Evolutionary conservation across 2,888 invertebrate genomes (phyloP).

Genomic region (Junonia oenone): DNA sequence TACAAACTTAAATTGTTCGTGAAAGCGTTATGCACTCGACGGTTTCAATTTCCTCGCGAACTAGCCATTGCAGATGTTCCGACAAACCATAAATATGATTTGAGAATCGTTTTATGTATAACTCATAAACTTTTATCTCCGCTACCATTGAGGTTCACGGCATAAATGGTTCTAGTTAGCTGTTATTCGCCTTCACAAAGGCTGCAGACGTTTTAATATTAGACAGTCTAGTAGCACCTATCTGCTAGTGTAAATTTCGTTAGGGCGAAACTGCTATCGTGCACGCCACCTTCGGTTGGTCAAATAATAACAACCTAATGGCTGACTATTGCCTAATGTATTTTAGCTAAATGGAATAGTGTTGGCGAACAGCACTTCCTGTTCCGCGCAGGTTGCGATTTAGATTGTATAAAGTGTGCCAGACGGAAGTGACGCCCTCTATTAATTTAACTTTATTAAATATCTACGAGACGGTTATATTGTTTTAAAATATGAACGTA

Average conservation of each 20-base stretch:
- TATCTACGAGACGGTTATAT: constrained; percentile 1
- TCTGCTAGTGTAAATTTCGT: constrained; percentile 68
- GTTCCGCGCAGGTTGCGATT: constrained; percentile 56
- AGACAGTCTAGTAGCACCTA: constrained; percentile 60
- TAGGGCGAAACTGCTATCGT: constrained; percentile 57
- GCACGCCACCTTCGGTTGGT: constrained; percentile 72
- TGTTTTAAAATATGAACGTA: no score
- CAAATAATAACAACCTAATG: constrained; percentile 73
- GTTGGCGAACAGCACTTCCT: constrained; percentile 41
- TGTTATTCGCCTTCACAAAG: constrained; percentile 57
- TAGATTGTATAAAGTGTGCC: constrained; percentile 56
- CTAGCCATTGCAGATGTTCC: constrained; percentile 70
- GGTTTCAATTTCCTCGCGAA: constrained; percentile 76
- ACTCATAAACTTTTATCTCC: constrained; percentile 77
- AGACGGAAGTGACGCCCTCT: constrained; percentile 44
- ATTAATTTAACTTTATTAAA: constrained; percentile 62
- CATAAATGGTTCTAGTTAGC: constrained; percentile 66
- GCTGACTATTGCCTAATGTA: constrained; percentile 75
- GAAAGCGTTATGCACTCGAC: constrained; percentile 70
- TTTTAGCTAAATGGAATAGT: constrained; percentile 68
- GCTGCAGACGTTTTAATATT: constrained; percentile 73
- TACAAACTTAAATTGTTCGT: constrained; percentile 76
- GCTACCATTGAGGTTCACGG: constrained; percentile 50
- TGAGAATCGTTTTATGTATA: constrained; percentile 78
- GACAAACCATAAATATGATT: constrained; percentile 76